phyloP scores from a whole-genome alignment of 2,113 vertebrate genomes.

The Gasterosteus nipponicus region DNA sequence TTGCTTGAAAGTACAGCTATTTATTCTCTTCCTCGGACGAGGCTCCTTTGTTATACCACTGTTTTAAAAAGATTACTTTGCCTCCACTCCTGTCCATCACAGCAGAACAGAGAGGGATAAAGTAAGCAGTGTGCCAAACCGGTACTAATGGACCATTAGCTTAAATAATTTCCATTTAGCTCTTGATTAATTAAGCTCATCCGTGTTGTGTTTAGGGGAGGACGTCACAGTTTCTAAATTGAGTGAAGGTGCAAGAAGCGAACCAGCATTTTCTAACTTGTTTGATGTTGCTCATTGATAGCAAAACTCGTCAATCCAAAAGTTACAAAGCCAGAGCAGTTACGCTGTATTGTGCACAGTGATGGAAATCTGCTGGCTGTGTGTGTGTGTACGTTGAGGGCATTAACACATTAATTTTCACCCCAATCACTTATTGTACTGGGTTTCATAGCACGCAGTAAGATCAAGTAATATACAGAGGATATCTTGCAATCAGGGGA shows the following conservation, averaged over 20 bases:
- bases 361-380: not conserved
- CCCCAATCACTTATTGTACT: not conserved
- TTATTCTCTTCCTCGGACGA: not conserved
- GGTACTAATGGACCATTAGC: conserved; percentile 72
- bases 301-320: conserved; percentile 37
- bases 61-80: conserved; percentile 24
- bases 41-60: not conserved
- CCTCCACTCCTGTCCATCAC: conserved; percentile 35
- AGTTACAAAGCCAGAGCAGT: conserved; percentile 21
- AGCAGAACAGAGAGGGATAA: conserved; percentile 24
- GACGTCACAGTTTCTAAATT: conserved; percentile 50
- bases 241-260: conserved; percentile 38
- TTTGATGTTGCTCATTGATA: conserved; percentile 67
- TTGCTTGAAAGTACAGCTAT: not conserved
- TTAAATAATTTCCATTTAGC: conserved; percentile 76
- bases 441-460: conserved; percentile 11
- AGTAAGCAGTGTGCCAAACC: conserved; percentile 61
- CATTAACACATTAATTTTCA: conserved; percentile 8
- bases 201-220: conserved; percentile 42
- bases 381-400: not conserved
- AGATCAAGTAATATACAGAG: conserved; percentile 10
- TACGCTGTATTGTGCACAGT: conserved; percentile 18
- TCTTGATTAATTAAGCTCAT: conserved; percentile 75
- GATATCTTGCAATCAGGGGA: conserved; percentile 24
- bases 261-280: conserved; percentile 34